phyloP scores from a whole-genome alignment of 2,888 invertebrate genomes.

The Arrhopalites spinosus region DNA sequence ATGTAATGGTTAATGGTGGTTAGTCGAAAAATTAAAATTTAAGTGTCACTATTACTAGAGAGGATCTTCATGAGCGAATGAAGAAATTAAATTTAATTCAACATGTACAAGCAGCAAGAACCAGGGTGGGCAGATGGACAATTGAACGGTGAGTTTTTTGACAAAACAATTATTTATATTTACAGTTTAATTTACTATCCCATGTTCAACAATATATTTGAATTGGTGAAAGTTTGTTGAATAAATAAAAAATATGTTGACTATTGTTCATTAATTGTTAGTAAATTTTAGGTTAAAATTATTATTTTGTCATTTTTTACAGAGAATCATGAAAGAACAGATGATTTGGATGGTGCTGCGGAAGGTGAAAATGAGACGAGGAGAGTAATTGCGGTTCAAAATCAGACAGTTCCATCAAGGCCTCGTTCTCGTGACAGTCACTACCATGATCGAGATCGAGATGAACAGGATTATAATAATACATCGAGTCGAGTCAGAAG shows the following conservation, averaged over 20 bases:
- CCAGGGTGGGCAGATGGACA: constrained; percentile 35
- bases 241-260: not conserved
- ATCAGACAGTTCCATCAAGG: constrained; percentile 33
- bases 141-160: constrained; percentile 26
- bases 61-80: constrained; percentile 2
- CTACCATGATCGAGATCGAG: constrained; percentile 41
- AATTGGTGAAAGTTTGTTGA: not conserved
- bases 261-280: no score
- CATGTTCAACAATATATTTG: no score
- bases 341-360: constrained; percentile 38
- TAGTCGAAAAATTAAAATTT: not conserved
- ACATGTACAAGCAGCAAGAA: constrained; percentile 33
- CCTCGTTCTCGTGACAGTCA: constrained; percentile 43
- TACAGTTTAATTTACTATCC: no score
- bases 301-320: not conserved
- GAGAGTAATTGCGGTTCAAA: constrained; percentile 1
- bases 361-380: constrained; percentile 36
- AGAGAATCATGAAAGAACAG: constrained; percentile 21
- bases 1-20: constrained; percentile 22
- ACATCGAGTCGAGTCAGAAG: constrained; percentile 37
- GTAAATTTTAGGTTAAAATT: not conserved
- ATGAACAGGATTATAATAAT: constrained; percentile 28
- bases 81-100: constrained; percentile 6
- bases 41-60: not conserved
- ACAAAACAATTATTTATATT: no score